Conservation (phyloP, 2,888 invertebrate genomes). For the Cantharis nigra region DNA sequence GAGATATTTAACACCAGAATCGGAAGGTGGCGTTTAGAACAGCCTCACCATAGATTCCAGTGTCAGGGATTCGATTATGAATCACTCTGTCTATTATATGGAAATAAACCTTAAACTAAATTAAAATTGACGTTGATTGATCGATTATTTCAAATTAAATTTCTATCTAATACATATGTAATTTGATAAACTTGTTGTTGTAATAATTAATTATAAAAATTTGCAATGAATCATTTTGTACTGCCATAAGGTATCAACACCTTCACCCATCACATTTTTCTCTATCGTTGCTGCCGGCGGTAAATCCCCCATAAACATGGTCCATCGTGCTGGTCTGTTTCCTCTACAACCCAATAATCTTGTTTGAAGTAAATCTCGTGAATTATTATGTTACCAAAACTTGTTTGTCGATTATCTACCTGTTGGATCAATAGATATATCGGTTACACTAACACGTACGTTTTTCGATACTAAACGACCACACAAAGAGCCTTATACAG, state of each 20-base stretch:
- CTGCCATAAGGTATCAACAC: not conserved
- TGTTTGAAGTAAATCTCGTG: not conserved
- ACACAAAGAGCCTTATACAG: not conserved
- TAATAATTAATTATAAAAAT: not conserved
- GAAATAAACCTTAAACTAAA: conserved; percentile 21
- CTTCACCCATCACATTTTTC: not conserved
- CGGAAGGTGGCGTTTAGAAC: not conserved
- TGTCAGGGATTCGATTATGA: conserved; percentile 10
- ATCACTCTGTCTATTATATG: not conserved
- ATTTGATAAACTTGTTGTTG: not conserved
- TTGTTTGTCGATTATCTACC: not conserved
- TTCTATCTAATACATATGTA: conserved; percentile 1
- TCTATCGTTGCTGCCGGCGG: not conserved
- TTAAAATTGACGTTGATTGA: conserved; percentile 13
- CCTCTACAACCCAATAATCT: not conserved
- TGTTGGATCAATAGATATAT: not conserved
- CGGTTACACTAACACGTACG: not conserved
- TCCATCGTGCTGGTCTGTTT: not conserved
- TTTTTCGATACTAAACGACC: not conserved
- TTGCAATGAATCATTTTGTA: not conserved
- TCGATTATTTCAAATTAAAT: not conserved
- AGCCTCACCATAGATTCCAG: conserved; percentile 1
- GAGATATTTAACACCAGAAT: conserved; percentile 8
- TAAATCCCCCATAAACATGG: no score
- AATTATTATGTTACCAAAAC: not conserved